Conservation (phyloP, 2,888 invertebrate genomes). For the Drosophila mulleri region DNA sequence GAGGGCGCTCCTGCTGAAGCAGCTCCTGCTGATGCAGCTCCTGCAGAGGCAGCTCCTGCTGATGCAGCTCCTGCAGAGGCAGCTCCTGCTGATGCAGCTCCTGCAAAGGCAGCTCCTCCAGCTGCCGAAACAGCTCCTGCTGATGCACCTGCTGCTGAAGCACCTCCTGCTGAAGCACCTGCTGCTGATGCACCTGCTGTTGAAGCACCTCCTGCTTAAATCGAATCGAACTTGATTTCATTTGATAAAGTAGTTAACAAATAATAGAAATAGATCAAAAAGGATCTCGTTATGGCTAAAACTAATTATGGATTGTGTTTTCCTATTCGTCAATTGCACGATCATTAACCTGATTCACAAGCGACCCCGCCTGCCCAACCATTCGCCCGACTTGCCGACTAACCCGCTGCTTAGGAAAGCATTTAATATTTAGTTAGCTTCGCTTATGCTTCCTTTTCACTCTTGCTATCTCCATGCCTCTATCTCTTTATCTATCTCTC, state of each 20-base stretch:
- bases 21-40: conserved; percentile 7
- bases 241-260: conserved; percentile 5
- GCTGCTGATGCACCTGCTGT: conserved; percentile 43
- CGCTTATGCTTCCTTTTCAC: conserved; percentile 54
- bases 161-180: conserved; percentile 24
- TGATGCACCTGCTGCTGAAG: conserved; percentile 39
- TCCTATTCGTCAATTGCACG: conserved; percentile 48
- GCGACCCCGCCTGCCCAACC: not conserved
- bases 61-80: not conserved
- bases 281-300: conserved; percentile 65
- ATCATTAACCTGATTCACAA: conserved; percentile 29
- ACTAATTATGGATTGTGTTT: conserved; percentile 46
- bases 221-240: conserved; percentile 30
- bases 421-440: conserved; percentile 55
- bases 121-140: conserved; percentile 61
- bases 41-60: conserved; percentile 15
- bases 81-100: too few species aligned
- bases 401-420: conserved; percentile 24
- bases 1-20: conserved; percentile 52
- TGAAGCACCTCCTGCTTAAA: conserved; percentile 48
- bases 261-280: conserved; percentile 50
- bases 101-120: conserved; percentile 36
- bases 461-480: conserved; percentile 58
- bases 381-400: conserved; percentile 9
- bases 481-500: conserved; percentile 51